A percentile compares a stretch with the other conserved stretches of the same genome.
These are phyloP conservation scores for Vireo griseus DNA, from an alignment of 2,797 vertebrate species.

Conservation along the genomic window DNA sequence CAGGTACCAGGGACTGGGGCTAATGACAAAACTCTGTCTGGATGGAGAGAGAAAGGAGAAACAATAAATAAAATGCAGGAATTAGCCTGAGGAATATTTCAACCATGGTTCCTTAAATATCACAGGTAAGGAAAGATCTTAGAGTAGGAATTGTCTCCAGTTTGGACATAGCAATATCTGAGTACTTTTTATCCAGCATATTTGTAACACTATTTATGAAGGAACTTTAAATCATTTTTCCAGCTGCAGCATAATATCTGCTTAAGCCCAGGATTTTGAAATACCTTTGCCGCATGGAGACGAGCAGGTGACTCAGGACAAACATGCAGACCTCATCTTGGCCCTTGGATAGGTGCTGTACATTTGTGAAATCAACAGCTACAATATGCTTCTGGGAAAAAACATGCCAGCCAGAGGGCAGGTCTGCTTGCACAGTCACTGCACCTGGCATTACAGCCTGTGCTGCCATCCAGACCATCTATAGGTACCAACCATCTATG, in stretches of 20 bases:
- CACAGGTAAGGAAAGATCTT: neutral
- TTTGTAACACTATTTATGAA: neutral
- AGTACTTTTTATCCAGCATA: neutral
- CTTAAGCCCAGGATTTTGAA: neutral
- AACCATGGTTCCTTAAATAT: neutral
- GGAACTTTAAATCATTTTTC: neutral
- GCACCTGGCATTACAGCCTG: neutral
- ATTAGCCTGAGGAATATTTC: neutral
- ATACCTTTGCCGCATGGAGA: neutral
- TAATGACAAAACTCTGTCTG: neutral
- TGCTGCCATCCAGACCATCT: neutral
- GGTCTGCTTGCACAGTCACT: neutral
- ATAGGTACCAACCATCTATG: accelerated
- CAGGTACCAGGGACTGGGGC: neutral
- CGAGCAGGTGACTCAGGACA: neutral
- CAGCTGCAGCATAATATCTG: neutral
- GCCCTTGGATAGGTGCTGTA: neutral
- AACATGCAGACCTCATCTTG: neutral
- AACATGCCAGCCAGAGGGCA: neutral
- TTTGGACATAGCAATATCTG: neutral
- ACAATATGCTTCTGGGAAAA: neutral
- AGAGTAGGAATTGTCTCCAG: neutral
- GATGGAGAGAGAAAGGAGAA: neutral
- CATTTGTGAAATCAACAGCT: neutral
- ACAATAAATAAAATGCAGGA: neutral